Percentiles rank a stretch among this genome's conserved stretches.
phyloP scores from a whole-genome alignment of 2,113 vertebrate genomes.

The Atlantisia rogersi region DNA sequence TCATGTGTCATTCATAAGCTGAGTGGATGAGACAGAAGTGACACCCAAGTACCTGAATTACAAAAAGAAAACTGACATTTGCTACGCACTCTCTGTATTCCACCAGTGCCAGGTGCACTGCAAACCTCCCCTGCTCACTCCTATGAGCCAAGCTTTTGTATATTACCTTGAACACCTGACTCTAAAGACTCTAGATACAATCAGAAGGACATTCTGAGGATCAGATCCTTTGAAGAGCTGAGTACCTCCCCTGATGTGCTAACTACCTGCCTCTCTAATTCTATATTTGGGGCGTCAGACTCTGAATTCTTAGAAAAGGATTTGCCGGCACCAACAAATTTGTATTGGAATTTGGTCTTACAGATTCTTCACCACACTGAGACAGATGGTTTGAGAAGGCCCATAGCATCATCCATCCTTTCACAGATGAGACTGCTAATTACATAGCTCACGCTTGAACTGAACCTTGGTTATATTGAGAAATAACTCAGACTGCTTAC shows the following conservation, averaged over 20 bases:
- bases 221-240: background rate
- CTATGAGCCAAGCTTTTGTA: background rate
- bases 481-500: background rate
- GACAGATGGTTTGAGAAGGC: background rate
- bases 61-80: background rate
- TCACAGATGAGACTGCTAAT: background rate
- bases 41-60: background rate
- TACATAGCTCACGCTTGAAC: background rate
- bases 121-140: background rate
- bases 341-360: background rate
- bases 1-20: background rate
- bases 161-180: background rate
- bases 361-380: background rate
- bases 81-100: background rate
- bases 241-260: background rate
- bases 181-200: background rate
- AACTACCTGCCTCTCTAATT: background rate
- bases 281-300: background rate
- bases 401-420: background rate
- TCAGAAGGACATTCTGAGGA: background rate
- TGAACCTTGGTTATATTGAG: background rate
- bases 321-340: background rate
- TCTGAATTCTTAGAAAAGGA: background rate
- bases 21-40: background rate
- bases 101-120: background rate